Evolutionary conservation across 2,888 invertebrate genomes (phyloP), one percentile per base, ranked within the genome.

Genomic region (Cataglyphis rosenhaueri): DNA sequence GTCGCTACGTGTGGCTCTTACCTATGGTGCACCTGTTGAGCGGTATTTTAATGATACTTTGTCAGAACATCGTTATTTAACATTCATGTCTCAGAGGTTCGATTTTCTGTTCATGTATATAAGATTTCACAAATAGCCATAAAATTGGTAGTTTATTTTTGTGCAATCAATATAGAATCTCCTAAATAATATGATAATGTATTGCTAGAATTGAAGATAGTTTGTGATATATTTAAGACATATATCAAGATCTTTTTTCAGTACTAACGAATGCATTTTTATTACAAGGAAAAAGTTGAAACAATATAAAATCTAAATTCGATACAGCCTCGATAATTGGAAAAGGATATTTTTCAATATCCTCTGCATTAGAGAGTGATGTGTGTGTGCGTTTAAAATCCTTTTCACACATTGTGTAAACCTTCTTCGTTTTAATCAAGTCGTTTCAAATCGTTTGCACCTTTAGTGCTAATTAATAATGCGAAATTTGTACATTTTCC

Each of bases 1-100:
- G 85, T 83, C 76, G 73, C 82, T 74, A 83, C 85, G 78, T 81
- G 84, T 73, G 81, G 44, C 84, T 81, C 82, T 82, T 86, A 83
- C 78, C 52, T 66, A 55, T 48, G 55, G 48, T 88, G 73, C 90
- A 90, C 89, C 90, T 90, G 88, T 90, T 90, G 88, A 90, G 84
- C 84, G 75, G 66, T 64, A 29, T 73, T 59, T 75, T 85, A 83
- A 87, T 83, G 85, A 87, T 64, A 44, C 59, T 79, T 70, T 59
- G 57, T 78, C 70, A 25, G 44, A 61, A 35, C 25, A 79, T 70
- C 32, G 57, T 78, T 70, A 57, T 66, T 76, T 57, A 59, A 78
- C 57, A 38, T 41, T 76, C 15, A 55, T 10, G 9, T 38, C 15
- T 35, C 66, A 6, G n/a, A n/a, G n/a, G 48, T 57, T 41, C 32